phyloP scores from a whole-genome alignment of 1,140 invertebrate genomes.

The Drosophila bipectinata region DNA sequence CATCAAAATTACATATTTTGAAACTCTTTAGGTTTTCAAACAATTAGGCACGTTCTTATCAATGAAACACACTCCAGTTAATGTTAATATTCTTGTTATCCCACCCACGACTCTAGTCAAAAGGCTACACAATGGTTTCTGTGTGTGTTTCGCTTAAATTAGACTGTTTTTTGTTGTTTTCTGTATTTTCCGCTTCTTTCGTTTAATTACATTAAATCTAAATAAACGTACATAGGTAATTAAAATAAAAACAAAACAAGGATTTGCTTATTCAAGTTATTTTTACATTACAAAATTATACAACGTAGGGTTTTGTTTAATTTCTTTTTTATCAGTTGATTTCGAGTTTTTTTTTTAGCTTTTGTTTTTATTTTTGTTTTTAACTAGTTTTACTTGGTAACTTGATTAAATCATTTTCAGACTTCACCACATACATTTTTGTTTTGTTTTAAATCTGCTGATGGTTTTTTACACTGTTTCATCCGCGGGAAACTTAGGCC shows the following conservation, averaged over 20 bases:
- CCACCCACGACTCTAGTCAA: conserved; percentile 32
- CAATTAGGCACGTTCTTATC: background rate
- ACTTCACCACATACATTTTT: conserved; percentile 72
- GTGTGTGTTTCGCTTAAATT: conserved; percentile 40
- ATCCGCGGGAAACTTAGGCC: conserved; percentile 56
- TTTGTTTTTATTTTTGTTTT: conserved; percentile 29
- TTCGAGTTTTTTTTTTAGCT: conserved; percentile 26
- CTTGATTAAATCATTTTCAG: conserved; percentile 83
- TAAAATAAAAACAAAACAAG: conserved; percentile 65
- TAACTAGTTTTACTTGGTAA: conserved; percentile 71
- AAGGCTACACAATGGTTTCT: conserved; percentile 23
- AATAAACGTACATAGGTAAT: conserved; percentile 72
- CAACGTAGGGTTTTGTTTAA: conserved; percentile 35
- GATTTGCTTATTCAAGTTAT: conserved; percentile 63
- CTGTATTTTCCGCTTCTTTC: conserved; percentile 71
- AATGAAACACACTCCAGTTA: conserved; percentile 8
- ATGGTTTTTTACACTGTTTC: conserved; percentile 62
- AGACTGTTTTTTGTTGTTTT: conserved; percentile 51
- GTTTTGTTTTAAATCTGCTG: conserved; percentile 31
- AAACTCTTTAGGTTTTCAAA: background rate
- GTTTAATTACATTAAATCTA: conserved; percentile 72
- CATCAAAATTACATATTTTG: background rate
- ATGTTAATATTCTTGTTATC: conserved; percentile 7
- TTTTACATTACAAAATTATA: conserved; percentile 74
- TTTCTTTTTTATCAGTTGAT: conserved; percentile 32